A percentile compares a stretch with the other conserved stretches of the same genome.
Evolutionary conservation across 2,888 invertebrate species (phyloP).

Genomic region (Perizoma flavofasciatum): DNA sequence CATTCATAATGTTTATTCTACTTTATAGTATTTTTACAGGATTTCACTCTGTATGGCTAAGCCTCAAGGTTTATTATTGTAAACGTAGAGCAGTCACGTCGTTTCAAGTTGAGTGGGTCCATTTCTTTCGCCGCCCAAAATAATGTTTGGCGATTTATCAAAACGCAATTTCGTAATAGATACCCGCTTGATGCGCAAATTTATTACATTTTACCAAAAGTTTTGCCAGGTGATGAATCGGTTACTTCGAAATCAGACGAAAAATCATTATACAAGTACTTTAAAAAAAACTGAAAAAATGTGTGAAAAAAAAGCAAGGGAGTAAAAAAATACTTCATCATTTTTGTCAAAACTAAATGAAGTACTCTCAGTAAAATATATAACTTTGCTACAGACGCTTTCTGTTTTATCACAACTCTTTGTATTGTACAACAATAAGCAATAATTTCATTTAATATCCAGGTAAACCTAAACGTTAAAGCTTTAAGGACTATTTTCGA

Average conservation of each 20-base stretch:
- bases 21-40: slow-evolving; percentile 37
- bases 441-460: slow-evolving; percentile 3
- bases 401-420: slow-evolving; percentile 76
- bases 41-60: slow-evolving; percentile 48
- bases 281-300: too few species aligned
- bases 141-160: slow-evolving; percentile 82
- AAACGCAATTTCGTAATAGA: slow-evolving; percentile 83
- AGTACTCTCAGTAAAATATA: too few species aligned
- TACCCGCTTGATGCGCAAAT: slow-evolving; percentile 75
- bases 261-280: too few species aligned
- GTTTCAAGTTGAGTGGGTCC: slow-evolving; percentile 73
- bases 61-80: slow-evolving; percentile 50
- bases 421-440: slow-evolving; percentile 49
- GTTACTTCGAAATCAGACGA: background rate
- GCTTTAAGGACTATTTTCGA: slow-evolving; percentile 43
- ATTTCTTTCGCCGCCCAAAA: slow-evolving; percentile 80
- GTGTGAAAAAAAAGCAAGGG: too few species aligned
- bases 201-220: slow-evolving; percentile 64
- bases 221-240: slow-evolving; percentile 21
- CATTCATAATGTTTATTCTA: slow-evolving; percentile 70
- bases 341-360: too few species aligned
- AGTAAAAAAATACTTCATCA: too few species aligned
- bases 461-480: slow-evolving; percentile 11
- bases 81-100: slow-evolving; percentile 48
- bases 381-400: slow-evolving; percentile 68